A percentile compares a stretch with the other conserved stretches of the same genome.
These are phyloP conservation scores for Sepiola atlantica DNA, from an alignment of 2,888 invertebrate genomes.

Conservation along the genomic window DNA sequence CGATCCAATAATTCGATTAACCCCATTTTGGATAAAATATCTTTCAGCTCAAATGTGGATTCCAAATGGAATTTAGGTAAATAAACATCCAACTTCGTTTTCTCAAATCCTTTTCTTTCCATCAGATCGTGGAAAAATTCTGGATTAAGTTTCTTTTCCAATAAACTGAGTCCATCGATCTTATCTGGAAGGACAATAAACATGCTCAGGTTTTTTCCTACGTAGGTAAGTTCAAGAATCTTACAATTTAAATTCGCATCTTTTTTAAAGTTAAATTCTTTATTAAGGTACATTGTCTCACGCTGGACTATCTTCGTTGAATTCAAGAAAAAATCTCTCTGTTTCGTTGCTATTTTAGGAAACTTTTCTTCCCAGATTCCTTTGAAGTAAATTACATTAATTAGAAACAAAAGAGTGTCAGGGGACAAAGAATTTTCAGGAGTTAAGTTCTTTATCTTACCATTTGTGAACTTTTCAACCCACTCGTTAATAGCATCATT, in stretches of 20 bases:
- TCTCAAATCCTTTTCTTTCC: slow-evolving; percentile 35
- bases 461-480: slow-evolving; percentile 86
- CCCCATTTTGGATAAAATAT: slow-evolving; percentile 60
- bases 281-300: slow-evolving; percentile 83
- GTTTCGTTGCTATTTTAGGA: not conserved
- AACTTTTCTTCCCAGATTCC: slow-evolving; percentile 72
- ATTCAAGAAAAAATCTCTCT: slow-evolving; percentile 78
- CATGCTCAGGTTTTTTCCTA: slow-evolving; percentile 63
- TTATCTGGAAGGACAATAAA: slow-evolving; percentile 66
- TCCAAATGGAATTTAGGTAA: slow-evolving; percentile 68
- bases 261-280: slow-evolving; percentile 78
- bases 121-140: slow-evolving; percentile 47
- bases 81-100: slow-evolving; percentile 51
- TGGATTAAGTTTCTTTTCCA: slow-evolving; percentile 56
- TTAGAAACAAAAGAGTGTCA: slow-evolving; percentile 72
- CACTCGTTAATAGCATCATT: slow-evolving; percentile 83
- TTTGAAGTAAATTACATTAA: slow-evolving; percentile 77
- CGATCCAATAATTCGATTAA: slow-evolving; percentile 65
- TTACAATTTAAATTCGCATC: slow-evolving; percentile 79
- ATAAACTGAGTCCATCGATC: slow-evolving; percentile 57
- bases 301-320: slow-evolving; percentile 61
- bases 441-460: slow-evolving; percentile 87
- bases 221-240: slow-evolving; percentile 84
- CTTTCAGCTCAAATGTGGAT: slow-evolving; percentile 56
- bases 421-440: slow-evolving; percentile 75